Base-by-base conservation (phyloP, 1,140 invertebrate genomes). In the Lordiphosa mommai region DNA sequence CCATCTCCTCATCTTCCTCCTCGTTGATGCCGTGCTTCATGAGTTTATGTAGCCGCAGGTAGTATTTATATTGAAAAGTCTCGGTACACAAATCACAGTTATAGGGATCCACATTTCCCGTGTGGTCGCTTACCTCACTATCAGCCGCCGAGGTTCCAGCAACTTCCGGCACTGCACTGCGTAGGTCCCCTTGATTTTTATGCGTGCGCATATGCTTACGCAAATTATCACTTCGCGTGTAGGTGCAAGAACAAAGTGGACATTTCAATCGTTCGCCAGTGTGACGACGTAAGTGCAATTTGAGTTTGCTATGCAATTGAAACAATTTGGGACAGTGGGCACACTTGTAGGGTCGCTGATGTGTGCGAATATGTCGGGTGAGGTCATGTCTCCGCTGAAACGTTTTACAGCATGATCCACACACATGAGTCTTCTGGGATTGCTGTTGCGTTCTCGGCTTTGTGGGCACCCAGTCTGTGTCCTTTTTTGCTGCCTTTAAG, bases 1-100 rank as follows among this genome's bases (percentile, higher is more conserved):
- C 10, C 10, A 10, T 6, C 10, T 43, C n/a, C 20, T 27, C 10
- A 2, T 37, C 34, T 4, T 23, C 20, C 2, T 23, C 20, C 2
- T 23, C 10, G 10, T 43, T 43, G 3, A 43, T 43, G 20, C 40
- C 40, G 5, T 43, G 40, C 7, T 43, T 43, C 40, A 43, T 43
- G 1, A 43, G 40, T 7, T 27, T 43, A 43, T 43, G 40, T 3
- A 43, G 10, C 16, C 40, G 20, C 12, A 43, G 10, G 10, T 43
- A 27, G 12, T 43, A 43, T 6, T 27, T 12, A 13, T 27, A 27
- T 2, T 12, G 4, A 43, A 43, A 43, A 7, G 16, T 27, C 12
- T 43, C 27, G 20, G 10, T 27, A n/a, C 40, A 43, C 40, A 43
- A 4, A 27, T 13, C 17, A 13, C 40, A 43, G 20, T 8, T 13